A percentile compares a stretch with the other conserved stretches of the same genome.
Conservation (phyloP, 2,888 invertebrate species). For the Ophion obscuratus region DNA sequence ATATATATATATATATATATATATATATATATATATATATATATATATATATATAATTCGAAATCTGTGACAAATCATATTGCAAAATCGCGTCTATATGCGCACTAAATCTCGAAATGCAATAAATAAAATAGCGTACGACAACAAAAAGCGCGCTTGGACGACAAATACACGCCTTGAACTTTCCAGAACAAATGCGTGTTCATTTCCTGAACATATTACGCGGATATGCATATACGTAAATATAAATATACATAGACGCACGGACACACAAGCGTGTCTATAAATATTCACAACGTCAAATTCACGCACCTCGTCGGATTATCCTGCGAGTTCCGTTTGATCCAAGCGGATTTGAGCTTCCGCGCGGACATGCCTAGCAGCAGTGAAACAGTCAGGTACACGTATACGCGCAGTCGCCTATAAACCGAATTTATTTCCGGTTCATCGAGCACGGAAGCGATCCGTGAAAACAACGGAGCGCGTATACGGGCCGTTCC, state of each 20-base stretch:
- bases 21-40: no score
- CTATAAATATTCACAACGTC: slow-evolving; percentile 31
- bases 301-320: slow-evolving; percentile 20
- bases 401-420: not conserved
- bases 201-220: not conserved
- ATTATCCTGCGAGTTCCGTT: slow-evolving; percentile 40
- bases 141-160: not conserved
- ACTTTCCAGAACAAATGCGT: not conserved
- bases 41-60: no score
- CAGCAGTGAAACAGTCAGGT: not conserved
- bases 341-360: slow-evolving; percentile 33
- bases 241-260: no score
- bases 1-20: no score
- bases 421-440: slow-evolving; percentile 17
- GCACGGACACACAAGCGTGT: not conserved
- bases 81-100: no score
- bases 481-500: not conserved
- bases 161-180: not conserved
- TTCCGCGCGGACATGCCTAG: not conserved
- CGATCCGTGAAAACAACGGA: slow-evolving; percentile 18
- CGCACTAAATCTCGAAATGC: no score
- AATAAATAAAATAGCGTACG: not conserved
- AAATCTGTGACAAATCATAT: no score
- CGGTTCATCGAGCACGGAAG: slow-evolving; percentile 26
- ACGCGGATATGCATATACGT: not conserved